phyloP scores from a whole-genome alignment of 2,797 vertebrate genomes.

The Falco berigora region DNA sequence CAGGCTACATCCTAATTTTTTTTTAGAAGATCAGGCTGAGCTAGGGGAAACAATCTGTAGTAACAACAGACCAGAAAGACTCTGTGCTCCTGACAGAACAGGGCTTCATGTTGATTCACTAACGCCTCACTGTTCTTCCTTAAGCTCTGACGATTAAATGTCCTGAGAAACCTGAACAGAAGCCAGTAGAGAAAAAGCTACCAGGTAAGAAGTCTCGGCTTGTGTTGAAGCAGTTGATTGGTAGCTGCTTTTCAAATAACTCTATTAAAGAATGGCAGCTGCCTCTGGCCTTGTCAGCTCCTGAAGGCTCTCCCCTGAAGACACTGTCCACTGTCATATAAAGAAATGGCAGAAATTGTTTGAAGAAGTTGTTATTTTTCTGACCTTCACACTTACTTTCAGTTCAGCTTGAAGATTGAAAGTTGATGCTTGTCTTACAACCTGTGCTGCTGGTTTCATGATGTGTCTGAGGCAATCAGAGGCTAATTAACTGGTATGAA shows the following conservation, averaged over 20 bases:
- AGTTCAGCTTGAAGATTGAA: background rate
- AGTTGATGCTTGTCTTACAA: background rate
- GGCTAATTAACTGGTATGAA: background rate
- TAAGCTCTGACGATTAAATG: slow-evolving; percentile 86
- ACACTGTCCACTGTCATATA: background rate
- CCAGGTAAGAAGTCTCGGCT: slow-evolving; percentile 77
- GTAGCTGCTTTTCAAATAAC: background rate
- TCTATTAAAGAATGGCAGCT: background rate
- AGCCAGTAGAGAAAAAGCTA: slow-evolving; percentile 83
- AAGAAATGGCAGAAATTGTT: background rate
- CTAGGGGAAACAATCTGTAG: background rate
- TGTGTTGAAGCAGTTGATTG: background rate
- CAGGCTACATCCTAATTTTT: background rate
- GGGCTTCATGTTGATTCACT: background rate
- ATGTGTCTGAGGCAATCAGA: background rate
- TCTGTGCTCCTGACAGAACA: background rate
- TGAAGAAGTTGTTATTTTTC: background rate
- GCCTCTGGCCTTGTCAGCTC: background rate
- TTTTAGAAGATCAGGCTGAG: background rate
- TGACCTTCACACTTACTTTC: background rate
- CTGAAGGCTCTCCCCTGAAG: background rate
- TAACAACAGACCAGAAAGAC: background rate
- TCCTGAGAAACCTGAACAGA: slow-evolving; percentile 76
- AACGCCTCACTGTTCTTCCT: background rate
- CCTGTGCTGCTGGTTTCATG: background rate